A percentile compares a stretch with the other conserved stretches of the same genome.
Evolutionary conservation across 1,140 invertebrate species (phyloP).

Genomic region (Drosophila leontia): DNA sequence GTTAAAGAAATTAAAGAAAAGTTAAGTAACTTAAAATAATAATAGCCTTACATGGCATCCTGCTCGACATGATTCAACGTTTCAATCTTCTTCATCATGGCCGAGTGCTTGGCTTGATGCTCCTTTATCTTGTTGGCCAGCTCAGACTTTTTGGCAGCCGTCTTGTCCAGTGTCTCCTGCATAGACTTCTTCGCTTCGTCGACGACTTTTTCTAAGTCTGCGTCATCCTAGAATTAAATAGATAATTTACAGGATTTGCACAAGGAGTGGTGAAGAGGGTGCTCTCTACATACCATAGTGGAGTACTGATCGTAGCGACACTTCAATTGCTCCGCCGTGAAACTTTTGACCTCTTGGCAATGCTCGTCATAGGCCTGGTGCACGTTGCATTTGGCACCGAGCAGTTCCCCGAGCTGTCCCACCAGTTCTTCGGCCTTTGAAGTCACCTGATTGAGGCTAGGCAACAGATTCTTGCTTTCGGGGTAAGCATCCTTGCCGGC

Average conservation of each 20-base stretch:
- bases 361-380: not conserved
- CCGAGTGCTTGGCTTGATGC: not conserved
- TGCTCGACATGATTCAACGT: not conserved
- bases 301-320: conserved; percentile 1
- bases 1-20: not conserved
- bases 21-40: too few relatives aligned
- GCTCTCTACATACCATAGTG: not conserved
- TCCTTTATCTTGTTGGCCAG: not conserved
- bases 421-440: not conserved
- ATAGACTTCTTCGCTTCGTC: not conserved
- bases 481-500: not conserved
- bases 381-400: not conserved
- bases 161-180: not conserved
- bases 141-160: not conserved
- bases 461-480: not conserved
- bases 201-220: not conserved
- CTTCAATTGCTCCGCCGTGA: not conserved
- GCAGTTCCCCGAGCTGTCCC: not conserved
- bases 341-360: not conserved
- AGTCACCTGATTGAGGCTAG: not conserved
- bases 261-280: not conserved
- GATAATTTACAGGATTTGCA: not conserved
- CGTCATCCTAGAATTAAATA: not conserved
- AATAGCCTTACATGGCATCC: not conserved
- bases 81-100: not conserved